phyloP scores from a whole-genome alignment of 2,113 vertebrate species.

The Synchiropus splendidus region DNA sequence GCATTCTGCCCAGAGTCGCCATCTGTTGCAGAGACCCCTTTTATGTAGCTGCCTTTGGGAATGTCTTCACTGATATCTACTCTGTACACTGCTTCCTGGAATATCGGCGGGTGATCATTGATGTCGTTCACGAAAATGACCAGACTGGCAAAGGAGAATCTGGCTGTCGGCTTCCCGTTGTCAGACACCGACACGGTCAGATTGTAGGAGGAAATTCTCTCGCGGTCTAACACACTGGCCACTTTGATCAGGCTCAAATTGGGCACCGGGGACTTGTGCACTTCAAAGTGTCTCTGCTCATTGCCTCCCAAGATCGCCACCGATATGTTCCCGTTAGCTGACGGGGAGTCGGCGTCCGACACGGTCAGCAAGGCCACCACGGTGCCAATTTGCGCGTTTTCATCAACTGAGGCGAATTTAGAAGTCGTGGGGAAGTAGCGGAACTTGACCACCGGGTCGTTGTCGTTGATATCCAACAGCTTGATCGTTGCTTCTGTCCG shows the following conservation, averaged over 20 bases:
- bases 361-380: conserved; percentile 93
- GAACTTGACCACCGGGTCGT: conserved; percentile 91
- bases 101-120: conserved; percentile 91
- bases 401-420: conserved; percentile 90
- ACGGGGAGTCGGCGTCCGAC: conserved; percentile 84
- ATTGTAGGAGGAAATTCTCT: conserved; percentile 93
- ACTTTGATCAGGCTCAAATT: conserved; percentile 96
- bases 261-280: conserved; percentile 91
- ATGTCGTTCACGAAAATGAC: conserved; percentile 97
- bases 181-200: conserved; percentile 92
- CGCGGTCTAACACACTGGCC: conserved; percentile 85
- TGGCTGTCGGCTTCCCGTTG: conserved; percentile 71
- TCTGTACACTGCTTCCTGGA: conserved; percentile 78
- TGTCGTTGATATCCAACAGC: conserved; percentile 90
- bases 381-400: conserved; percentile 88
- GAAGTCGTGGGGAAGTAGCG: conserved; percentile 88
- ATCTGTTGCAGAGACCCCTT: conserved; percentile 89
- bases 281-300: conserved; percentile 92
- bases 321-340: conserved; percentile 91
- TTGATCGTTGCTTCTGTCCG: conserved; percentile 82
- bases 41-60: conserved; percentile 88
- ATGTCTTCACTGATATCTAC: conserved; percentile 89
- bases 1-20: conserved; percentile 94
- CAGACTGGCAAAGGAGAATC: conserved; percentile 89
- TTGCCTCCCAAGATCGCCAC: conserved; percentile 92